Evolutionary conservation across 2,113 vertebrate species (phyloP), one percentile per base, ranked within the genome.

Genomic region (Procavia capensis): DNA sequence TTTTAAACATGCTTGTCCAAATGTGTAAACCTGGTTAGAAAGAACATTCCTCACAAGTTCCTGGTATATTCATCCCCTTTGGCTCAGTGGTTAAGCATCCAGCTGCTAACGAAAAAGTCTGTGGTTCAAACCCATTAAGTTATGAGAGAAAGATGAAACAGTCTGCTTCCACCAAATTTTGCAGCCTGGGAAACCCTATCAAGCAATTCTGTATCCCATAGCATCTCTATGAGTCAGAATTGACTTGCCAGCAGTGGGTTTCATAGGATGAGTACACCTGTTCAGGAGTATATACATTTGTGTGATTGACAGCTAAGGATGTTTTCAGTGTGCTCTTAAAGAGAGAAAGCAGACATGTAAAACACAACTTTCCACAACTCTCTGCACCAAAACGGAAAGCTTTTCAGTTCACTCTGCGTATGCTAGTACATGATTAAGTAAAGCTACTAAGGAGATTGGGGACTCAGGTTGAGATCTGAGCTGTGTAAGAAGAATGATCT

Each of bases 281-380:
- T 59, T 59, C 3, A 16, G 4, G 1, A 6, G 3, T 22, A 1
- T 16, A 1, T 2, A 1, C 0, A 50, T 6, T 24, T 72, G 24
- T 31, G 34, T 39, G 4, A 61, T 1, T 36, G 39, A 85, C 3
- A 78, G 22, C 41, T 6, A 1, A 0, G 36, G 25, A 20, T 6
- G 1, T 13, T 34, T 79, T 50, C 11, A 24, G 9, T 43, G 22
- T 84, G 9, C 22, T 31, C 16, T 79, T 83, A 27, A 29, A 54
- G 13, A 63, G 14, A 50, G 24, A 86, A 68, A 61, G 24, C 1
- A 9, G 80, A 36, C 2, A 39, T 66, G 24, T 43, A 13, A 50
- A 59, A 86, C 80, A 50, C n/a, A 94, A 16, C 45, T 3, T 6
- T 76, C 20, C 11, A n/a, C 29, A 94, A 16, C 45, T 3, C 9